Conservation (phyloP, 2,113 vertebrate species). For the Phainopepla nitens region DNA sequence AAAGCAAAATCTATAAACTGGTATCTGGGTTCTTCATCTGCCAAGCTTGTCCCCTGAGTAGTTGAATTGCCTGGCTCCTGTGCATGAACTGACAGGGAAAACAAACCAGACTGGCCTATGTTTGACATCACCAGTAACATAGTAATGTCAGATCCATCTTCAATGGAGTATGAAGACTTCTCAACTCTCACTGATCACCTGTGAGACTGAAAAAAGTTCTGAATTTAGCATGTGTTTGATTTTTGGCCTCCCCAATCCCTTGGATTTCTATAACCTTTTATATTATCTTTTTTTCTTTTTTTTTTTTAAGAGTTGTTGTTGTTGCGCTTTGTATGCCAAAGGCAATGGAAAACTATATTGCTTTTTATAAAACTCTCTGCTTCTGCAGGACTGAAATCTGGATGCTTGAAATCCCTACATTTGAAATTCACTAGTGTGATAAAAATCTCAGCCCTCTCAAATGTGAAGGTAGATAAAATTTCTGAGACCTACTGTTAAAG, state of each 20-base stretch:
- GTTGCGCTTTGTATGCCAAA: neutral
- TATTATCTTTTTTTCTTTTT: neutral
- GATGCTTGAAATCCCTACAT: neutral
- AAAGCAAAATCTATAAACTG: neutral
- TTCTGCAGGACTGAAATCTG: neutral
- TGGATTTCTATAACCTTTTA: neutral
- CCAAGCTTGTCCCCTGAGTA: neutral
- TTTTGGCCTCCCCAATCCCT: neutral
- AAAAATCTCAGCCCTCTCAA: neutral
- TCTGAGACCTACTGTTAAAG: neutral
- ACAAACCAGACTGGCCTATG: neutral
- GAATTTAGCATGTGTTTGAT: neutral
- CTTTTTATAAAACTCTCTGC: neutral
- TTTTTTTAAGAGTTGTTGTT: neutral
- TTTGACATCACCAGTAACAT: neutral
- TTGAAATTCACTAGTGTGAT: neutral
- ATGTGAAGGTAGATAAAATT: neutral
- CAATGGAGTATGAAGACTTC: neutral
- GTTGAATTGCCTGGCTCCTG: neutral
- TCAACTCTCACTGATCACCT: neutral
- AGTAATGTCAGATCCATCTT: neutral
- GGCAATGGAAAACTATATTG: neutral
- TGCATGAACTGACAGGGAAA: neutral
- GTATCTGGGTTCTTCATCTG: slow-evolving; percentile 10
- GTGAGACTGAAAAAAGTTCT: neutral